These are phyloP conservation scores for Chaetoderma sp. DNA, from an alignment of 2,888 invertebrate species.

Conservation along the genomic window DNA sequence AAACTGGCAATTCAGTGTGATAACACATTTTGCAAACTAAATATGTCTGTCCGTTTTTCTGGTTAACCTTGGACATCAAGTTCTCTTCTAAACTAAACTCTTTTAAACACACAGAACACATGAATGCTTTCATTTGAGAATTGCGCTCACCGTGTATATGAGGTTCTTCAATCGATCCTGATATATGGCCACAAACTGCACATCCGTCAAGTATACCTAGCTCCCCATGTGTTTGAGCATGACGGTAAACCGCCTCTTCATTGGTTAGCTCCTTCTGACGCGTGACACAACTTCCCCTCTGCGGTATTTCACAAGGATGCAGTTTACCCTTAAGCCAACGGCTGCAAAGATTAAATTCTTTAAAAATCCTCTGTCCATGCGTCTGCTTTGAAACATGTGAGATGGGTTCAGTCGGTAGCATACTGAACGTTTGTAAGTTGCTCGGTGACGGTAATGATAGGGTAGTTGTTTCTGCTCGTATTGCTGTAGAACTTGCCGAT, in stretches of 20 bases:
- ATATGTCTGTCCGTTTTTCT: constrained; percentile 70
- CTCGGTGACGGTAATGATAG: too few relatives aligned
- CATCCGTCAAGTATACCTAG: constrained; percentile 77
- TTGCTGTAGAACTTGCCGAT: too few relatives aligned
- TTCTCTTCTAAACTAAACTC: constrained; percentile 66
- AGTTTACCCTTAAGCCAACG: too few relatives aligned
- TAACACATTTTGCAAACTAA: constrained; percentile 83
- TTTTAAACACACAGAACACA: constrained; percentile 72
- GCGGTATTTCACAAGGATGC: constrained; percentile 83
- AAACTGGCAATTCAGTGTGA: constrained; percentile 70
- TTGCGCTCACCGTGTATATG: constrained; percentile 90
- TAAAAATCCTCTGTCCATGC: too few relatives aligned
- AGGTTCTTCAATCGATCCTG: constrained; percentile 89
- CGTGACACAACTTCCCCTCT: constrained; percentile 86
- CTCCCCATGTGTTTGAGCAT: constrained; percentile 81
- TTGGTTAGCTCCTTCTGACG: constrained; percentile 83
- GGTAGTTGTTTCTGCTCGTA: too few relatives aligned
- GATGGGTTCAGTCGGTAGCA: too few relatives aligned
- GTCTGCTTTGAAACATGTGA: too few relatives aligned
- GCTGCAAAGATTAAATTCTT: too few relatives aligned
- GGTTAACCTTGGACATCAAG: constrained; percentile 67
- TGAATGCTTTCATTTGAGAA: constrained; percentile 62
- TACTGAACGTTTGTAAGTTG: too few relatives aligned
- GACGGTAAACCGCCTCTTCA: constrained; percentile 84
- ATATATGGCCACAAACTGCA: constrained; percentile 90